phyloP scores from a whole-genome alignment of 2,888 invertebrate genomes.

The Ecdyonurus torrentis region DNA sequence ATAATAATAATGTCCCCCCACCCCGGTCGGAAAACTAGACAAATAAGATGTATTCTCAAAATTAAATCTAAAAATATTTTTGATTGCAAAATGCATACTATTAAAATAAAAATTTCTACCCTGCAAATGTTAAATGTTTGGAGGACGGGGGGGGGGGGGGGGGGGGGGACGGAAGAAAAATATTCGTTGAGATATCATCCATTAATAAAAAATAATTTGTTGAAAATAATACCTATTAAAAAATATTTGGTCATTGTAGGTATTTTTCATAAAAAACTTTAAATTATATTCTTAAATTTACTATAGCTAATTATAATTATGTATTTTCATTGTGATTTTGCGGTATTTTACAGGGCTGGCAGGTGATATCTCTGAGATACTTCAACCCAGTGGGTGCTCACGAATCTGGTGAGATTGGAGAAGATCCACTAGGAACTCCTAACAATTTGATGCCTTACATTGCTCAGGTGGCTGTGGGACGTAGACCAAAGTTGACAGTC shows the following conservation, averaged over 20 bases:
- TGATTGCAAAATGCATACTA: no score
- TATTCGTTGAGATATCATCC: no score
- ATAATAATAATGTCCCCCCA: no score
- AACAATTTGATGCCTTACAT: slow-evolving; percentile 93
- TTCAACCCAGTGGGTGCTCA: slow-evolving; percentile 96
- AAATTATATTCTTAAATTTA: not conserved
- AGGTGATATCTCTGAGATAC: slow-evolving; percentile 68
- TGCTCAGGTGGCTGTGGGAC: slow-evolving; percentile 80
- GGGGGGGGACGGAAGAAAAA: no score
- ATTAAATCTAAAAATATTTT: no score
- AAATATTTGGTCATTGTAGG: not conserved
- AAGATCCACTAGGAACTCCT: slow-evolving; percentile 79
- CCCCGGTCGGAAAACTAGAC: no score
- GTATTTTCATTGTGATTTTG: no score
- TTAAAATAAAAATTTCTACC: no score
- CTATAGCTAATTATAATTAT: no score
- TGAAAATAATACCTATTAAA: not conserved
- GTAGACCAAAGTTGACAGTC: slow-evolving; percentile 51
- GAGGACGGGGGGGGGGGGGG: no score
- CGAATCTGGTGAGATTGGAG: slow-evolving; percentile 73
- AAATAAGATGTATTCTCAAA: no score
- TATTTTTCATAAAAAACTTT: not conserved
- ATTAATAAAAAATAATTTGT: not conserved
- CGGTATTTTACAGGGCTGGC: slow-evolving; percentile 47
- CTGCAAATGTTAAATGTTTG: no score